Evolutionary conservation across 2,113 vertebrate genomes (phyloP).

Genomic region (Microtus pennsylvanicus): DNA sequence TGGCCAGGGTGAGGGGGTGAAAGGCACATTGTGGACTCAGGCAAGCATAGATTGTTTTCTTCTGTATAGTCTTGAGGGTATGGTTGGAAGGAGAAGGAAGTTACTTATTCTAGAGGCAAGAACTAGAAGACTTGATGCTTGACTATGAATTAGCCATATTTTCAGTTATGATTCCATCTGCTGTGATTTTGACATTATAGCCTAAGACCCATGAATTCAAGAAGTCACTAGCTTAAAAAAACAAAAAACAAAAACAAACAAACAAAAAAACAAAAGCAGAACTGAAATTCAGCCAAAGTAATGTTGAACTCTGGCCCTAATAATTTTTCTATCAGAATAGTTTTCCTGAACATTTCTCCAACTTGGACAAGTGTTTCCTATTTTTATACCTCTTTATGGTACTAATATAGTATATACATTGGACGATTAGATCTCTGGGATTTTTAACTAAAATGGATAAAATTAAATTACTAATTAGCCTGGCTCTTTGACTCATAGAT

Average conservation of each 20-base stretch:
- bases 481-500: conserved; percentile 22
- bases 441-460: conserved; percentile 44
- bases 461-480: conserved; percentile 54
- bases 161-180: conserved; percentile 22
- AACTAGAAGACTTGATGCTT: not conserved
- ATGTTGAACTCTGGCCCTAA: conserved; percentile 30
- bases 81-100: conserved; percentile 5
- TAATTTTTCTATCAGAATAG: not conserved
- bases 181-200: conserved; percentile 35
- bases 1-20: not conserved
- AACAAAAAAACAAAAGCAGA: conserved; percentile 1
- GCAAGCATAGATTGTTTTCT: not conserved
- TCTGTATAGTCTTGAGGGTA: not conserved
- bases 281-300: not conserved
- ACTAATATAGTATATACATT: conserved; percentile 30
- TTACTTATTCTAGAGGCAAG: not conserved
- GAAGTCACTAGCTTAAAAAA: conserved; percentile 4
- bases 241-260: not conserved
- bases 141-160: not conserved
- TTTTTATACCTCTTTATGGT: not conserved
- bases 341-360: conserved; percentile 27
- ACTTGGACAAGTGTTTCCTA: not conserved
- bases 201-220: conserved; percentile 30
- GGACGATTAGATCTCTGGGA: not conserved
- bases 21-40: not conserved